Percentiles rank a stretch among this genome's conserved stretches.
These are phyloP conservation scores for Tryphoninae sp. DNA, from an alignment of 2,888 invertebrate genomes.

Conservation along the genomic window DNA sequence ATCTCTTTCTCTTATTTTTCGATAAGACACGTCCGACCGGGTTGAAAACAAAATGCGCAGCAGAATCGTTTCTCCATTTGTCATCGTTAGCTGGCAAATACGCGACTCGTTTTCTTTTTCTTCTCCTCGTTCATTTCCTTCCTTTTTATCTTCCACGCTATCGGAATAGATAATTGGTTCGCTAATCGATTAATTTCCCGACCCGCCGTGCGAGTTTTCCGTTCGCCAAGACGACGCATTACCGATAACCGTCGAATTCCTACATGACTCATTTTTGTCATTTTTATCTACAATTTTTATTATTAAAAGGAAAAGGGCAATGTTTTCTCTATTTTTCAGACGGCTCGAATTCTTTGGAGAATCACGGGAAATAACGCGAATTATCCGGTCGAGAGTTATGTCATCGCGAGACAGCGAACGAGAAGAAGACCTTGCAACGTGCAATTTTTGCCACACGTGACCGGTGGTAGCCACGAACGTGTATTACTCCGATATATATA, in stretches of 20 bases:
- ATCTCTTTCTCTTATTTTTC: neutral
- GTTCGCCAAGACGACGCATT: neutral
- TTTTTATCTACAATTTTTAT: too few relatives aligned
- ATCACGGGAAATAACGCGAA: neutral
- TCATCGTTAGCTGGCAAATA: neutral
- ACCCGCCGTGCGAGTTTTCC: neutral
- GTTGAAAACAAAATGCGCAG: neutral
- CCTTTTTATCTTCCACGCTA: neutral
- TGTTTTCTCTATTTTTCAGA: too few relatives aligned
- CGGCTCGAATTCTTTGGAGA: neutral
- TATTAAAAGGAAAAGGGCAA: too few relatives aligned
- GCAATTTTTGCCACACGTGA: slow-evolving; percentile 1
- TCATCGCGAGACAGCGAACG: slow-evolving; percentile 9
- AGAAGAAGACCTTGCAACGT: neutral
- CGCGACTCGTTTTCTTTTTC: neutral
- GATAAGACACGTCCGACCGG: neutral
- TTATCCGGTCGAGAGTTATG: slow-evolving; percentile 31
- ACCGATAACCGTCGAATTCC: neutral
- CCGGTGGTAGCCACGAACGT: neutral
- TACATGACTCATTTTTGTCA: too few relatives aligned
- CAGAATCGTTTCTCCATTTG: neutral
- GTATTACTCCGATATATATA: slow-evolving; percentile 13
- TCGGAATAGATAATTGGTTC: slow-evolving; percentile 11
- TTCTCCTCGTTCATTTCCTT: neutral
- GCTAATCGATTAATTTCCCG: slow-evolving; percentile 7